phyloP scores from a whole-genome alignment of 2,888 invertebrate species.

The Dolichopus griseipennis region DNA sequence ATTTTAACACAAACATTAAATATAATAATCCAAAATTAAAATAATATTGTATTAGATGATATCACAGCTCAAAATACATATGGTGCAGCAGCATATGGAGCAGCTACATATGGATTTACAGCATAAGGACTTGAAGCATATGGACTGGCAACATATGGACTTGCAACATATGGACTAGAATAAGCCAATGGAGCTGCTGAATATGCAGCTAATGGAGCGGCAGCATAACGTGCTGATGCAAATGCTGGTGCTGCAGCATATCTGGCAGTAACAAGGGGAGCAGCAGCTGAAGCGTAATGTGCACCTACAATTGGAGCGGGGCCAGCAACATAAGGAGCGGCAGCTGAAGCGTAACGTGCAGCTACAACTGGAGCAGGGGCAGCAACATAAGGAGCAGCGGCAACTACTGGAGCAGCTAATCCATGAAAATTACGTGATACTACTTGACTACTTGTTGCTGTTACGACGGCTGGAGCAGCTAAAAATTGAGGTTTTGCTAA shows the following conservation, averaged over 20 bases:
- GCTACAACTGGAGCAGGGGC: constrained; percentile 45
- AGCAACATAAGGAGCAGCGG: constrained; percentile 45
- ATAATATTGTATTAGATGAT: too few species aligned
- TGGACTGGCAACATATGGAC: neutral
- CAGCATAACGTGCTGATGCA: too few species aligned
- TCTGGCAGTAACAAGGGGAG: too few species aligned
- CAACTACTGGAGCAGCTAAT: constrained; percentile 45
- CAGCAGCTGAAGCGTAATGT: neutral
- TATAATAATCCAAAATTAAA: too few species aligned
- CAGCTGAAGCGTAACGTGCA: constrained; percentile 17
- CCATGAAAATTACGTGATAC: constrained; percentile 35
- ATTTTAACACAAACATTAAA: too few species aligned
- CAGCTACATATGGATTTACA: neutral
- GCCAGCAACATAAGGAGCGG: constrained; percentile 14
- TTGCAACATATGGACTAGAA: neutral
- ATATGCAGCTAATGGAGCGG: constrained; percentile 6
- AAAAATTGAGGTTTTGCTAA: too few species aligned
- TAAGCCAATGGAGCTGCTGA: constrained; percentile 11
- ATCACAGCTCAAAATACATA: too few species aligned
- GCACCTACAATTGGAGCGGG: constrained; percentile 11
- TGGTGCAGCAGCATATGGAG: too few species aligned
- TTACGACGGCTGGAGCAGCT: constrained; percentile 26
- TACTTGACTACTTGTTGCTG: constrained; percentile 33
- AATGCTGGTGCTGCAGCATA: neutral
- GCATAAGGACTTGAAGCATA: constrained; percentile 11